phyloP scores from a whole-genome alignment of 2,797 vertebrate genomes.

The Alauda arvensis region DNA sequence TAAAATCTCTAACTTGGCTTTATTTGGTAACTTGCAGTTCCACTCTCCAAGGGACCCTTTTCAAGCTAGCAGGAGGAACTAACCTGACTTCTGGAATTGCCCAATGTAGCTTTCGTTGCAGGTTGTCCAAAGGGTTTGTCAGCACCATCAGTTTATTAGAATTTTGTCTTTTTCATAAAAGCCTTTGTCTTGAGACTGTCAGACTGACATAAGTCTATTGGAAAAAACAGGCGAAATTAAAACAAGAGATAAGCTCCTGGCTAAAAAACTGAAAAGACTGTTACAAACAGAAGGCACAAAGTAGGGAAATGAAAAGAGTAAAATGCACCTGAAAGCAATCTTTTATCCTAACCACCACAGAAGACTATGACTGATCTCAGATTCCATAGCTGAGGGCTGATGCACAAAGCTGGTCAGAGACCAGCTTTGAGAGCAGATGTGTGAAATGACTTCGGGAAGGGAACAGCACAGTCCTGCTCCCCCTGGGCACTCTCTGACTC shows the following conservation, averaged over 20 bases:
- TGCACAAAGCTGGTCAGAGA: neutral
- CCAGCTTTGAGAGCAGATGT: neutral
- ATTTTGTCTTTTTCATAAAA: slow-evolving; percentile 21
- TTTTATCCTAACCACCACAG: neutral
- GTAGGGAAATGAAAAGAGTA: neutral
- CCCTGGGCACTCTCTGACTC: neutral
- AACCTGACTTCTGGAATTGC: neutral
- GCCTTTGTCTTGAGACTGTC: neutral
- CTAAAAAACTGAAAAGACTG: neutral
- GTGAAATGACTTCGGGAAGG: neutral
- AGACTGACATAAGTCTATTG: neutral
- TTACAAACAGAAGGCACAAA: neutral
- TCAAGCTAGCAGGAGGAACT: neutral
- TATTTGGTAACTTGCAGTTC: neutral
- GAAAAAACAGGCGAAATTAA: neutral
- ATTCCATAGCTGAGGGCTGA: neutral
- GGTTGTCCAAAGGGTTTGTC: neutral
- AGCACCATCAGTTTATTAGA: neutral
- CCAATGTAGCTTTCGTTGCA: neutral
- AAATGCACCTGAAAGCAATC: neutral
- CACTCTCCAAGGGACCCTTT: neutral
- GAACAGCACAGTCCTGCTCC: neutral
- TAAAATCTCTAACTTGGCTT: neutral
- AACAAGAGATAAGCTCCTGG: neutral
- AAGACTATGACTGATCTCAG: neutral